phyloP scores from a whole-genome alignment of 2,888 invertebrate species.

The Diachrysia chrysitis region DNA sequence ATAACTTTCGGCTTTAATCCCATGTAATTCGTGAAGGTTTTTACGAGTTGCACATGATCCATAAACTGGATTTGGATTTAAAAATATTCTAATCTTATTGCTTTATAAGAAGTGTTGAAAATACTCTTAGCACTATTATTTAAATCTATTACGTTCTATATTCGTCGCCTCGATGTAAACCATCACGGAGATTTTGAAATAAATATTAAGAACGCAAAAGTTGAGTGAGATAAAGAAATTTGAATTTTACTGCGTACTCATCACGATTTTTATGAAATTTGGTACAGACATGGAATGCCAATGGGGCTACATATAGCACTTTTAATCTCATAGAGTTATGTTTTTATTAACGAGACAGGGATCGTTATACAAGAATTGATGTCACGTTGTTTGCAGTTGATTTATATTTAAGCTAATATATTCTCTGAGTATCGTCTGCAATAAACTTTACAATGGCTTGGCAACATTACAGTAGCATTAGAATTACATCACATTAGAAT shows the following conservation, averaged over 20 bases:
- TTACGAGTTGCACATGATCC: constrained; percentile 78
- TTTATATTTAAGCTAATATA: constrained; percentile 50
- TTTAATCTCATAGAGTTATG: constrained; percentile 1
- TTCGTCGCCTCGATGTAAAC: constrained; percentile 44
- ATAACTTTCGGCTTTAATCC: constrained; percentile 82
- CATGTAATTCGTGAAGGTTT: constrained; percentile 79
- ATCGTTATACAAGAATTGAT: constrained; percentile 19
- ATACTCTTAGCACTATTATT: constrained; percentile 52
- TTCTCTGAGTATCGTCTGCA: constrained; percentile 34
- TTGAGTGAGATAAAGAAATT: constrained; percentile 2
- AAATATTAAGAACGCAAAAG: constrained; percentile 3
- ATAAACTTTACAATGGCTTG: constrained; percentile 48
- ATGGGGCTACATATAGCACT: not conserved
- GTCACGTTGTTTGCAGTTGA: constrained; percentile 45
- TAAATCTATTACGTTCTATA: constrained; percentile 55
- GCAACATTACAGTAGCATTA: constrained; percentile 39
- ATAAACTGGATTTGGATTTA: constrained; percentile 68
- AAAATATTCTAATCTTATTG: constrained; percentile 65
- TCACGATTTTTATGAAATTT: constrained; percentile 1
- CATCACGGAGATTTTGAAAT: constrained; percentile 46
- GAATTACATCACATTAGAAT: constrained; percentile 38
- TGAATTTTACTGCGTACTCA: not conserved
- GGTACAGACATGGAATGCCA: not conserved
- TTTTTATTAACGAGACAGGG: not conserved
- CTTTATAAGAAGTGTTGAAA: constrained; percentile 59